Evolutionary conservation across 2,797 vertebrate genomes (phyloP).

Genomic region (Parauchenoglanis punctatus): DNA sequence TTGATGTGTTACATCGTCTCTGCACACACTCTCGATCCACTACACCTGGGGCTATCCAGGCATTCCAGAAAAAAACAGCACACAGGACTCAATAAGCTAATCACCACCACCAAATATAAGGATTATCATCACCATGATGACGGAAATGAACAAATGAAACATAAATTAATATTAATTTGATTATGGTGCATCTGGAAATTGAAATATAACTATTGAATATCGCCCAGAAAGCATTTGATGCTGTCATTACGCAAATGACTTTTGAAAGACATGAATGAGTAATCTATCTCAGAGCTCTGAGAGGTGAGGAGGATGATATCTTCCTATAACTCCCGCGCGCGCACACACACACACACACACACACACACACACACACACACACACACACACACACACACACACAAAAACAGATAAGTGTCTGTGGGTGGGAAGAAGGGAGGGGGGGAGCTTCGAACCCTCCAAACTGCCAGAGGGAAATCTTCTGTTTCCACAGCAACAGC

Average conservation of each 20-base stretch:
- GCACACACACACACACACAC: slow-evolving; percentile 32
- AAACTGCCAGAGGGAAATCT: slow-evolving; percentile 61
- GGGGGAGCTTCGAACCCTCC: slow-evolving; percentile 57
- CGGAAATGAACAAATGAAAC: neutral
- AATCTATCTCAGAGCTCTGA: slow-evolving; percentile 49
- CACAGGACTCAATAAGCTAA: neutral
- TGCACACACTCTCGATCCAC: neutral
- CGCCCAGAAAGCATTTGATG: slow-evolving; percentile 16
- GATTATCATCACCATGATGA: neutral
- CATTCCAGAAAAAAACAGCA: neutral
- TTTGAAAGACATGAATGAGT: slow-evolving; percentile 58
- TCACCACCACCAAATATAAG: neutral
- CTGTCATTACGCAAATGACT: slow-evolving; percentile 44
- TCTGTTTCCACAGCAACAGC: slow-evolving; percentile 64
- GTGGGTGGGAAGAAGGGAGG: slow-evolving; percentile 55
- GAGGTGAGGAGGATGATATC: slow-evolving; percentile 56
- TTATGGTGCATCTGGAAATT: neutral
- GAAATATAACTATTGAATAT: neutral
- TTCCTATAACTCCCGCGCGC: slow-evolving; percentile 31
- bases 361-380: slow-evolving; percentile 32
- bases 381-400: slow-evolving; percentile 35
- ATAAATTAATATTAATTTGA: neutral
- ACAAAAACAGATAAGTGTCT: slow-evolving; percentile 51
- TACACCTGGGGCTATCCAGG: neutral
- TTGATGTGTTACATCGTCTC: neutral